Evolutionary conservation across 1,140 invertebrate species (phyloP).

Genomic region (Lepidurus apus): DNA sequence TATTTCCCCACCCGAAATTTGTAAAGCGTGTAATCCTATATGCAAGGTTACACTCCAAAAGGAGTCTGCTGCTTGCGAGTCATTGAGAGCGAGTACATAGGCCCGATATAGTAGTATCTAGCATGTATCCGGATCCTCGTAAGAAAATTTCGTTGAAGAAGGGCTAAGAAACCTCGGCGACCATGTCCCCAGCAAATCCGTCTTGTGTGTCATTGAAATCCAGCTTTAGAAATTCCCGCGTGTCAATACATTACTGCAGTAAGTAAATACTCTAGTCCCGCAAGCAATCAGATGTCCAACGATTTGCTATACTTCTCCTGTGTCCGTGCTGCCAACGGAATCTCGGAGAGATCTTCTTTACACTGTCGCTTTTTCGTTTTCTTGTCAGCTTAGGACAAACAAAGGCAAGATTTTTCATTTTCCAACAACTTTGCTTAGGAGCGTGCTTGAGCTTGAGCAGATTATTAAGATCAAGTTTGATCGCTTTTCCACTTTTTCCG

Average conservation of each 20-base stretch:
- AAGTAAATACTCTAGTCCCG: background rate
- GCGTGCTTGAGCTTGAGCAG: background rate
- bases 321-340: background rate
- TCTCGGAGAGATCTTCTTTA: background rate
- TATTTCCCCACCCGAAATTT: too few relatives aligned
- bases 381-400: background rate
- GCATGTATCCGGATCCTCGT: background rate
- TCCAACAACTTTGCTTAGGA: background rate
- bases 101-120: background rate
- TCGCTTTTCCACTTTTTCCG: background rate
- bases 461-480: conserved; percentile 18
- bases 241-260: conserved; percentile 22
- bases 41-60: background rate
- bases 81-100: too few relatives aligned
- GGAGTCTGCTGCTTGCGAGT: background rate
- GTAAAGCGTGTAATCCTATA: background rate
- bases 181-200: background rate
- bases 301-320: background rate
- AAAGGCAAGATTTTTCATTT: background rate
- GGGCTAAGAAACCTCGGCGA: background rate
- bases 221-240: conserved; percentile 7
- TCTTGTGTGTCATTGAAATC: background rate
- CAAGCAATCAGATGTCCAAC: conserved; percentile 21
- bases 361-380: background rate
- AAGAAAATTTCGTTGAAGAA: background rate